Evolutionary conservation across 2,888 invertebrate genomes (phyloP).

Genomic region (Synanthedon andrenaeformis): DNA sequence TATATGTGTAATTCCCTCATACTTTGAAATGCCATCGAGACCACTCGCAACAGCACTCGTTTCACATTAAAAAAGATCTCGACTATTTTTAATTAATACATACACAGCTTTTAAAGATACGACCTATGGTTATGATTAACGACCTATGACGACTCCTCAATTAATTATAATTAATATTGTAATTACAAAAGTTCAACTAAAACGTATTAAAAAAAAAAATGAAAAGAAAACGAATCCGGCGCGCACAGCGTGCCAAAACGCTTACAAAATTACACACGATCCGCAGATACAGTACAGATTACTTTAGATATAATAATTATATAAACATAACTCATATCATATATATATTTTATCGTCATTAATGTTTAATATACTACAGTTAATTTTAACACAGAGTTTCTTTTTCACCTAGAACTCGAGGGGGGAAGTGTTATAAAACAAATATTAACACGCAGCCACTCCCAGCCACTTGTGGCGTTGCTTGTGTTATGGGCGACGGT

Average conservation of each 20-base stretch:
- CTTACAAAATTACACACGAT: slow-evolving; percentile 20
- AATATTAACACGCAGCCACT: slow-evolving; percentile 15
- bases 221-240: slow-evolving; percentile 32
- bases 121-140: slow-evolving; percentile 54
- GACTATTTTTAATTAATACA: slow-evolving; percentile 21
- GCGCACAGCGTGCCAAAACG: slow-evolving; percentile 57
- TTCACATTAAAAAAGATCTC: slow-evolving; percentile 61
- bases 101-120: slow-evolving; percentile 37
- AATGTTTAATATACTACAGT: slow-evolving; percentile 55
- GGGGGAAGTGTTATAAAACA: slow-evolving; percentile 7
- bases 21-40: slow-evolving; percentile 60
- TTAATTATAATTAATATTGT: slow-evolving; percentile 41
- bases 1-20: slow-evolving; percentile 58
- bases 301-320: too few relatives aligned
- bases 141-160: slow-evolving; percentile 48
- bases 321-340: slow-evolving; percentile 15
- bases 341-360: slow-evolving; percentile 40
- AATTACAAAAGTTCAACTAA: slow-evolving; percentile 68
- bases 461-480: too few relatives aligned
- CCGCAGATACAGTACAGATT: too few relatives aligned
- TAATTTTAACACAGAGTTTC: slow-evolving; percentile 34
- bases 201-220: slow-evolving; percentile 17
- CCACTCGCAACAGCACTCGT: slow-evolving; percentile 53
- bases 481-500: too few relatives aligned
- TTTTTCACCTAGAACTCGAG: too few relatives aligned